Evolutionary conservation across 92 coral and sea anemone species (phyloP), one percentile per base, ranked within the genome.

Genomic region (Micromussa lordhowensis): DNA sequence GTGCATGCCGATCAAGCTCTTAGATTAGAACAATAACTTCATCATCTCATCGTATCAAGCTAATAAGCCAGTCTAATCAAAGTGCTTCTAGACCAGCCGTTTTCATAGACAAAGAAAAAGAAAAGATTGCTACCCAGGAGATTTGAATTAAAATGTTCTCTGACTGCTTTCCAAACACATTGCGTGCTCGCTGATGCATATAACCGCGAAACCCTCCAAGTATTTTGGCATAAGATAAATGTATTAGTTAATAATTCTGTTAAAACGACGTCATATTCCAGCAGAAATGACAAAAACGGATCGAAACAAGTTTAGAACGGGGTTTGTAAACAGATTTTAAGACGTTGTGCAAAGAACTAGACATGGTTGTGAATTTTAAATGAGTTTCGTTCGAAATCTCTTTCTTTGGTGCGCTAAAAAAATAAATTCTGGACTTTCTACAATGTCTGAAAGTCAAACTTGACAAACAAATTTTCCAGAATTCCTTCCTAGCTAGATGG

Each of bases 101-200:
- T 64, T 31, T 22, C 21, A 18, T 3, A 78, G 74, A 64, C 83
- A 66, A 77, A 75, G 57, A 57, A 44, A 44, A 74, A 29, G 38
- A 63, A 15, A 63, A 48, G 31, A 66, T 86, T 19, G 26, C 51
- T 9, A 28, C 61, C 58, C 11, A 63, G 75, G 53, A 64, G 15
- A 64, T 18, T 48, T 31, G 16, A 63, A 85, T 44, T 29, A 24
- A 86, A 61, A 1, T 38, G 51, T 44, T 44, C 51, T 44, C 51
- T 30, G 24, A 28, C 38, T 26, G 36, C 17, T 9, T 77, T 44
- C 26, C 29, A 30, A 76, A 63, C 38, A 83, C 24, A 51, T 82
- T 32, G 21, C 76, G 64, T 36, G 88, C 53, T 71, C 68, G 29
- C n/a, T 54, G 69, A 83, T 53, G 87, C 79, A 73, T 48, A 71